Percentiles rank a stretch among this genome's conserved stretches.
Conservation (phyloP, 2,888 invertebrate species). For the Cerastis leucographa region DNA sequence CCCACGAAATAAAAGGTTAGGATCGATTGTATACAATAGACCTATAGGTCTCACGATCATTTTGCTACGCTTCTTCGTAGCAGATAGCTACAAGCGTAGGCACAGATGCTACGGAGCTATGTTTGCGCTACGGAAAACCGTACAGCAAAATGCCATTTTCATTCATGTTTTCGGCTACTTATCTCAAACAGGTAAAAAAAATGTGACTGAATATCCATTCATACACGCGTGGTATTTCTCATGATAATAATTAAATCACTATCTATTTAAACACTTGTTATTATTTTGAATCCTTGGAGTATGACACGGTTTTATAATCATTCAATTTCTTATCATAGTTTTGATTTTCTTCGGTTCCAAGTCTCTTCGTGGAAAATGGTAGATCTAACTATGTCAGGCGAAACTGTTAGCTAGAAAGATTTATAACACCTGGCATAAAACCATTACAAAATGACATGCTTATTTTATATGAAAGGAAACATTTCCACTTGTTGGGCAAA, state of each 20-base stretch:
- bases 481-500: no score
- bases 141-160: neutral
- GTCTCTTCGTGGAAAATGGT: neutral
- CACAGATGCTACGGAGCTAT: neutral
- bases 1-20: no score
- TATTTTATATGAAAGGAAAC: no score
- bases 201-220: neutral
- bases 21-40: neutral
- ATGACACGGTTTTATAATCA: no score
- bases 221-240: neutral
- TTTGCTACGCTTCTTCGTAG: neutral
- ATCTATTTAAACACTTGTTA: neutral
- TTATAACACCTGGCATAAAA: neutral
- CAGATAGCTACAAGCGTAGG: no score
- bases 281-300: no score
- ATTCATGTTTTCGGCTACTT: neutral
- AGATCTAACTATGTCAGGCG: neutral
- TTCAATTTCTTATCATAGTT: no score
- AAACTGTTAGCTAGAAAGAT: neutral
- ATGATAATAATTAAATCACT: neutral
- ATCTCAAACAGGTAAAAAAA: neutral
- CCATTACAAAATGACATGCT: neutral
- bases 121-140: no score
- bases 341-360: neutral
- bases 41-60: neutral